A percentile compares a stretch with the other conserved stretches of the same genome.
phyloP scores from a whole-genome alignment of 2,888 invertebrate species.

The Omphaloscelis lunosa region DNA sequence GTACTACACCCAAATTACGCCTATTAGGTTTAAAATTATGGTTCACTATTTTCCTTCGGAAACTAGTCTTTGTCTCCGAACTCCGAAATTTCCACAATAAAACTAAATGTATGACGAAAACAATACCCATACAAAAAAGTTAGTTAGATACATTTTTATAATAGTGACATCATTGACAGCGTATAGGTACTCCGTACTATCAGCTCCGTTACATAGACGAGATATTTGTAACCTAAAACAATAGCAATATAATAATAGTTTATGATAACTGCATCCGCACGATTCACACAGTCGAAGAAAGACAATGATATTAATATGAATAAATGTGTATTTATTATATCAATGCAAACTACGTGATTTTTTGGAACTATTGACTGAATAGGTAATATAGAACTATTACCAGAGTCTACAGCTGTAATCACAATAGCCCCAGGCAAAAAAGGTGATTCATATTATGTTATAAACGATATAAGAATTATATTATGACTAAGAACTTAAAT shows the following conservation, averaged over 20 bases:
- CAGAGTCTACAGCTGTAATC: background rate
- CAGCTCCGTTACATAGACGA: background rate
- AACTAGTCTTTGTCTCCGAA: background rate
- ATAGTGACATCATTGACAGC: conserved; percentile 12
- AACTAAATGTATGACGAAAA: conserved; percentile 7
- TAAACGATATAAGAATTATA: background rate
- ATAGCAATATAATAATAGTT: conserved; percentile 40
- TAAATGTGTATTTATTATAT: conserved; percentile 15
- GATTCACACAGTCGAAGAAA: conserved; percentile 46
- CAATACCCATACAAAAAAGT: background rate
- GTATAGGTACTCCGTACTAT: background rate
- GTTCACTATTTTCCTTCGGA: background rate
- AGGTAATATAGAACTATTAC: conserved; percentile 20
- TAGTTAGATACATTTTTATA: background rate
- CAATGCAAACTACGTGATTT: conserved; percentile 30
- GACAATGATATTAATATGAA: conserved; percentile 44
- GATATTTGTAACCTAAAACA: conserved; percentile 46
- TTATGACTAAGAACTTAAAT: conserved; percentile 36
- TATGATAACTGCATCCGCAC: conserved; percentile 55
- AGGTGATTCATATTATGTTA: background rate
- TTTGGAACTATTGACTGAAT: conserved; percentile 7
- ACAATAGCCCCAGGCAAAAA: background rate
- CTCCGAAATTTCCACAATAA: background rate
- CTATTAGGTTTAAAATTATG: background rate
- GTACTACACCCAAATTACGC: background rate